Evolutionary conservation across 1,140 invertebrate species (phyloP).

Genomic region (Temnothorax curvispinosus): DNA sequence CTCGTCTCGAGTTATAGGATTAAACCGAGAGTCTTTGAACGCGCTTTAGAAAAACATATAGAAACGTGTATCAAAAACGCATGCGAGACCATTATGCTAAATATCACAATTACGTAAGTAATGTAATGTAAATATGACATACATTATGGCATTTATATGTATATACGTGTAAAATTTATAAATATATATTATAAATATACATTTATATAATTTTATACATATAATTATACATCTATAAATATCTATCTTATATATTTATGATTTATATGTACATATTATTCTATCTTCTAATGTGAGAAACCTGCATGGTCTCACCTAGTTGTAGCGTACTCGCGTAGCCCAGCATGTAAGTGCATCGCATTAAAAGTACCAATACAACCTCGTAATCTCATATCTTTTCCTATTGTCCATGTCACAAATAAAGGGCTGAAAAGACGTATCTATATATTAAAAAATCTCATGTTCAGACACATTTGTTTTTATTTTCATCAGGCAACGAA

Average conservation of each 20-base stretch:
- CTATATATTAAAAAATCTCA: conserved; percentile 25
- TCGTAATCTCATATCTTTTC: conserved; percentile 95
- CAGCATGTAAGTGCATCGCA: conserved; percentile 96
- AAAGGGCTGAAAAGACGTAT: conserved; percentile 93
- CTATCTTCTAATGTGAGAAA: conserved; percentile 31
- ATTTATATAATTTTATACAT: too few species aligned
- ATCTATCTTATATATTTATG: conserved; percentile 3
- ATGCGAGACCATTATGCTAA: neutral
- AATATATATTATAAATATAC: too few species aligned
- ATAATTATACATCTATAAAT: too few species aligned
- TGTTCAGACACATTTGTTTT: neutral
- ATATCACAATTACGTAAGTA: neutral
- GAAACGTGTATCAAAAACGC: neutral
- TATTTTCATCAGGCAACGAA: neutral
- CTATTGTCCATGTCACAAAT: conserved; percentile 99
- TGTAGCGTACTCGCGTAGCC: conserved; percentile 97
- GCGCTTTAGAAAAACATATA: conserved; percentile 89
- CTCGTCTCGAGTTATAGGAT: conserved; percentile 97
- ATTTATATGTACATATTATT: conserved; percentile 3
- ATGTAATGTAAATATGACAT: too few species aligned
- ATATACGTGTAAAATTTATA: too few species aligned
- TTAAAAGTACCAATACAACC: conserved; percentile 99
- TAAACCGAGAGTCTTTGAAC: conserved; percentile 98
- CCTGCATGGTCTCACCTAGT: conserved; percentile 88
- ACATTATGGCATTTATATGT: too few species aligned